Evolutionary conservation across 2,797 vertebrate species (phyloP).

Genomic region (Cryptoblepharus egeriae): DNA sequence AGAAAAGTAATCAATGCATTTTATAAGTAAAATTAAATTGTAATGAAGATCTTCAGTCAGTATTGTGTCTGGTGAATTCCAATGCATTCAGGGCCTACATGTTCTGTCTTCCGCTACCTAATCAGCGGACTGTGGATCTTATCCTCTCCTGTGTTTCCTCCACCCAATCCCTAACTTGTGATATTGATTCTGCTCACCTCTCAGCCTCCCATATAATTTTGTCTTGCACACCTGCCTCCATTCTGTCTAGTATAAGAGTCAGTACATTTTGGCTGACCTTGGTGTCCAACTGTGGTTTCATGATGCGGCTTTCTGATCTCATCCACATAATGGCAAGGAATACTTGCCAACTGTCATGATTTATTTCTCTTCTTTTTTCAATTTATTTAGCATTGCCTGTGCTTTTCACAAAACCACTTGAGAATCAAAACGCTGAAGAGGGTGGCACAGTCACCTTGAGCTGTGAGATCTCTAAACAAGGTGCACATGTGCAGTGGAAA

Average conservation of each 20-base stretch:
- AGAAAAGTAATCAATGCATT: background rate
- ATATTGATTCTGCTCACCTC: no score
- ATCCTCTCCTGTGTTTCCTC: no score
- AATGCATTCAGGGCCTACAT: no score
- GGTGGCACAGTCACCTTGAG: constrained; percentile 62
- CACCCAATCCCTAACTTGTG: no score
- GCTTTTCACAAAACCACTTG: constrained; percentile 76
- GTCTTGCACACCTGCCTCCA: no score
- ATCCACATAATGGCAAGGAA: rapidly evolving
- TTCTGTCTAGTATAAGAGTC: no score
- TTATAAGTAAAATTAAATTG: background rate
- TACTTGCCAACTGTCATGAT: rapidly evolving
- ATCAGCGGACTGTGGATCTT: no score
- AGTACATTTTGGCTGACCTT: no score
- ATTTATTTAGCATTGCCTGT: constrained; percentile 80
- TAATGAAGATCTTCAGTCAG: background rate
- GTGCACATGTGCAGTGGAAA: constrained; percentile 81
- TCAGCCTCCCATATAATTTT: no score
- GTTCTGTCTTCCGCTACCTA: no score
- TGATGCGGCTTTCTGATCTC: background rate
- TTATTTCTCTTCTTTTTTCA: background rate
- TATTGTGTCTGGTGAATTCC: no score
- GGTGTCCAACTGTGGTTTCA: no score
- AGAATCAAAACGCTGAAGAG: constrained; percentile 83
- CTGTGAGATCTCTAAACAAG: constrained; percentile 85